These are phyloP conservation scores for Hystrix brachyura DNA, from an alignment of 2,113 vertebrate genomes.

Conservation along the genomic window DNA sequence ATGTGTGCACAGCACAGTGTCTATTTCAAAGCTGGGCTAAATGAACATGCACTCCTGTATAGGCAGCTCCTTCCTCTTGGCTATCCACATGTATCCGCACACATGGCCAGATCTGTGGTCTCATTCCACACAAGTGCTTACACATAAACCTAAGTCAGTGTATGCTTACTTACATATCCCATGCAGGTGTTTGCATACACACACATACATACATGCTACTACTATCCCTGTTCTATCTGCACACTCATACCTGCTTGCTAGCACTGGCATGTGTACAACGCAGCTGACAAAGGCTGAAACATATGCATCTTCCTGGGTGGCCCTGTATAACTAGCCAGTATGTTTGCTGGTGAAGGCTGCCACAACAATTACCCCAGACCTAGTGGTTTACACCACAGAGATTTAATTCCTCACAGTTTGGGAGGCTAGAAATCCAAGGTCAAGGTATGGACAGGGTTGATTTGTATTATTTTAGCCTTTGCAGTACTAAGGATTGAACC, in stretches of 20 bases:
- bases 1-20: rapidly evolving
- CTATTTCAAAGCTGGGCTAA: not conserved
- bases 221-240: not conserved
- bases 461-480: not conserved
- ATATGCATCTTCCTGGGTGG: rapidly evolving
- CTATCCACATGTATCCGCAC: too few relatives aligned
- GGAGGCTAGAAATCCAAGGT: not conserved
- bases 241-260: not conserved
- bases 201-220: too few relatives aligned
- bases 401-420: not conserved
- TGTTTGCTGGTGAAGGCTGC: too few relatives aligned
- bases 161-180: rapidly evolving
- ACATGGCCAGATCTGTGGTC: not conserved
- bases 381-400: not conserved
- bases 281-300: not conserved
- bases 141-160: not conserved
- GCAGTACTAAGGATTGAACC: not conserved
- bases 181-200: too few relatives aligned
- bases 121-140: not conserved
- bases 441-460: not conserved
- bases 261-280: not conserved
- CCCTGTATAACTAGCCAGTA: rapidly evolving
- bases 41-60: not conserved
- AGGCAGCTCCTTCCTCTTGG: not conserved
- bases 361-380: rapidly evolving